phyloP scores from a whole-genome alignment of 2,113 vertebrate species.

The Rhegmatorhina hoffmannsi region DNA sequence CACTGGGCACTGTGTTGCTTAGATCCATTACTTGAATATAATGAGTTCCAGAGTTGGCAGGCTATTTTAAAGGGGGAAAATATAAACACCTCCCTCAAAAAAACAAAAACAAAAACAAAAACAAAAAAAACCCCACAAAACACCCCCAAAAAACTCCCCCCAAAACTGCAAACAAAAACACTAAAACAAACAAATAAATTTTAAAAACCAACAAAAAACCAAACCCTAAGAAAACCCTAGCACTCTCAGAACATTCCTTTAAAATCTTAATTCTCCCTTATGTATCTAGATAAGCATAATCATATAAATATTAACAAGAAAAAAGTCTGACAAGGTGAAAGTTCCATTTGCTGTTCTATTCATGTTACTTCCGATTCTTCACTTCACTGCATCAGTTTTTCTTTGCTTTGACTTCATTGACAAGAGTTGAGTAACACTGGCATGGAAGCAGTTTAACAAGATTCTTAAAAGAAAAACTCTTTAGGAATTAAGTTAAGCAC shows the following conservation, averaged over 20 bases:
- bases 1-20: background rate
- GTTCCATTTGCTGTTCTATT: background rate
- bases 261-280: background rate
- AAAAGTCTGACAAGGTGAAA: background rate
- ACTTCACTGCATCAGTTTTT: background rate
- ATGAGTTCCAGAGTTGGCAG: background rate
- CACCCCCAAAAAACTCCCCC: no score
- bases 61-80: background rate
- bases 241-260: background rate
- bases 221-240: background rate
- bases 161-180: no score
- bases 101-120: background rate
- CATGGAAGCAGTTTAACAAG: background rate
- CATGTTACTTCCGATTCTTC: background rate
- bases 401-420: background rate
- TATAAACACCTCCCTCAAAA: rapidly evolving
- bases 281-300: background rate
- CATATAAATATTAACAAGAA: background rate
- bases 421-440: background rate
- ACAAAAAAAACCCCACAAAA: no score
- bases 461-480: background rate
- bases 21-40: background rate
- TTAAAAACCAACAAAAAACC: no score
- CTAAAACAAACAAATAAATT: no score
- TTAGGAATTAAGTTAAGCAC: background rate